These are phyloP conservation scores for Trachelus stipa DNA, from an alignment of 2,888 invertebrate genomes.

Conservation along the genomic window DNA sequence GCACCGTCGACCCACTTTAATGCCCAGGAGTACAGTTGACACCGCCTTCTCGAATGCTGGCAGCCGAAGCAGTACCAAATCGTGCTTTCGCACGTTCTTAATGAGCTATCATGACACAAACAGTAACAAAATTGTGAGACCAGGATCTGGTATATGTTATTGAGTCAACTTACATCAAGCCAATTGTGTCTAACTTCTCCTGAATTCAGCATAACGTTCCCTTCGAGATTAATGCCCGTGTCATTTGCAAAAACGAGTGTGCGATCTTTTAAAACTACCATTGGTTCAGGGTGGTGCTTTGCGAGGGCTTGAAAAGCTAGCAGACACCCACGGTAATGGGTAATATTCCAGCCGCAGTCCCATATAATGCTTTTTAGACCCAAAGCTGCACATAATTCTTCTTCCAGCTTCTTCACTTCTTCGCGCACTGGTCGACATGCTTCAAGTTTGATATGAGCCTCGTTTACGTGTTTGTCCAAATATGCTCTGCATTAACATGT, in stretches of 20 bases:
- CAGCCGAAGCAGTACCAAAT: conserved; percentile 78
- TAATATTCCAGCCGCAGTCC: conserved; percentile 90
- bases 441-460: conserved; percentile 76
- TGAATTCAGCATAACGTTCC: conserved; percentile 89
- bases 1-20: conserved; percentile 85
- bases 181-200: conserved; percentile 95
- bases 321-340: conserved; percentile 91
- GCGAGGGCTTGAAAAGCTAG: conserved; percentile 83
- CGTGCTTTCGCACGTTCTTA: conserved; percentile 83
- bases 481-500: conserved; percentile 72
- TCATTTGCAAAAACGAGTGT: conserved; percentile 88
- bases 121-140: conserved; percentile 7
- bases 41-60: conserved; percentile 88
- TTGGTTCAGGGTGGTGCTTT: conserved; percentile 78
- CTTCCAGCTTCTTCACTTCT: conserved; percentile 78
- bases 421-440: conserved; percentile 76
- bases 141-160: background rate
- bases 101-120: conserved; percentile 74
- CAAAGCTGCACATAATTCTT: conserved; percentile 71
- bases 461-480: conserved; percentile 77
- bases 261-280: conserved; percentile 78
- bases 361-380: conserved; percentile 75
- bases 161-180: conserved; percentile 80
- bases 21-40: conserved; percentile 84
- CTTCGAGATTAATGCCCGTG: conserved; percentile 91